These are phyloP conservation scores for Schizopygopsis malacanthus DNA, from an alignment of 2,797 vertebrate genomes.

Conservation along the genomic window DNA sequence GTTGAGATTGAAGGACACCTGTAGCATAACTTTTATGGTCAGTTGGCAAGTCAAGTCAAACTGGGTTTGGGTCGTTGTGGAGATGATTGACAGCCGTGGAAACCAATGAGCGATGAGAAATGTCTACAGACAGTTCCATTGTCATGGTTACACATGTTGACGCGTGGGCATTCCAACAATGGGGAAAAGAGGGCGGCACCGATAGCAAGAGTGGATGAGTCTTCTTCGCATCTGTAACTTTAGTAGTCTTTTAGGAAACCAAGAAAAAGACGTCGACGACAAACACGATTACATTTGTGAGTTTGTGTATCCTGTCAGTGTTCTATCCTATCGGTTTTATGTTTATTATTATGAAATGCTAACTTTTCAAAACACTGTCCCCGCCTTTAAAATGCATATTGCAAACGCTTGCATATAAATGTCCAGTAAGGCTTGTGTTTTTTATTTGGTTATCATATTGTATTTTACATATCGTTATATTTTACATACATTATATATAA, in stretches of 20 bases:
- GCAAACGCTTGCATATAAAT: neutral
- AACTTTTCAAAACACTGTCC: neutral
- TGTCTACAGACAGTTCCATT: constrained; percentile 71
- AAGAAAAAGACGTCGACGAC: neutral
- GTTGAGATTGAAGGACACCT: constrained; percentile 68
- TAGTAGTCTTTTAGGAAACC: neutral
- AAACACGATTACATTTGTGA: neutral
- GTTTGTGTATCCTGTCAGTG: neutral
- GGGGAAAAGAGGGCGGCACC: constrained; percentile 72
- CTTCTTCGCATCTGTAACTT: constrained; percentile 34
- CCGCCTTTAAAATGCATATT: neutral
- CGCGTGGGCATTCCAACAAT: constrained; percentile 72
- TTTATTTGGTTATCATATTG: neutral
- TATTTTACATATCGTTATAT: neutral
- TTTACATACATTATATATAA: neutral
- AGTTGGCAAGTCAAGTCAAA: constrained; percentile 74
- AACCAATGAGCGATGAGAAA: constrained; percentile 69
- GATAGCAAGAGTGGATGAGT: constrained; percentile 76
- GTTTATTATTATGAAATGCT: neutral
- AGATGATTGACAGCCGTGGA: constrained; percentile 68
- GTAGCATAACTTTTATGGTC: constrained; percentile 61
- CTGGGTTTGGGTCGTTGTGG: constrained; percentile 62
- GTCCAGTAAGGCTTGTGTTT: neutral
- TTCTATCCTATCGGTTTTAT: neutral
- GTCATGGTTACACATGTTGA: constrained; percentile 66